These are phyloP conservation scores for Odocoileus virginianus DNA, from an alignment of 2,113 vertebrate species.

Conservation along the genomic window DNA sequence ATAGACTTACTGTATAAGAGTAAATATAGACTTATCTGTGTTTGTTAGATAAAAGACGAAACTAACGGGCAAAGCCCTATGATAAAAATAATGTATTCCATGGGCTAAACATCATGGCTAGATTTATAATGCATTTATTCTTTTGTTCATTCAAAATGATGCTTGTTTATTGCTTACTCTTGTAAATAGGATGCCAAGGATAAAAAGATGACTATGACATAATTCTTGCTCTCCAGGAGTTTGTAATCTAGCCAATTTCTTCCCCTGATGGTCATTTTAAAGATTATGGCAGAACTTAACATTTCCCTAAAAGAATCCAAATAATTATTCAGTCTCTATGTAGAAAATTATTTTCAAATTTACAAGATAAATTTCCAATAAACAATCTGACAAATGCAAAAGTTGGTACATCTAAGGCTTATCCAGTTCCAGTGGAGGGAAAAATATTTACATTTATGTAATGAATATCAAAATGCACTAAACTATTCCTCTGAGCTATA, in stretches of 20 bases:
- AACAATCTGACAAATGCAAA: not conserved
- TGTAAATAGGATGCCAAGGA: not conserved
- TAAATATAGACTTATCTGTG: not conserved
- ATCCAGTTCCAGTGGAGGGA: not conserved
- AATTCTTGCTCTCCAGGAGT: not conserved
- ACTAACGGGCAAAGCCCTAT: not conserved
- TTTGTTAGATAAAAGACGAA: not conserved
- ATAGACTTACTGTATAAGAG: not conserved
- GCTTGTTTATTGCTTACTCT: not conserved
- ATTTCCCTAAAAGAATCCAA: not conserved
- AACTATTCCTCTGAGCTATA: conserved; percentile 15
- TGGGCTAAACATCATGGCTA: not conserved
- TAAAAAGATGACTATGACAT: not conserved
- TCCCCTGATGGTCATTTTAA: not conserved
- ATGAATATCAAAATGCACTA: not conserved
- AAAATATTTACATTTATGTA: not conserved
- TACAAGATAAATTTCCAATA: not conserved
- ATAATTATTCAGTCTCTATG: not conserved
- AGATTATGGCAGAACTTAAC: not conserved
- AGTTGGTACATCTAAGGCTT: not conserved
- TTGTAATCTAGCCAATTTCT: not conserved
- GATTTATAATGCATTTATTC: not conserved
- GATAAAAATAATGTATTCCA: not conserved
- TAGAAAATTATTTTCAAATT: conserved; percentile 1
- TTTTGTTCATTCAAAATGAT: not conserved